Conservation (phyloP, 2,113 vertebrate species). For the Tragelaphus strepsiceros region DNA sequence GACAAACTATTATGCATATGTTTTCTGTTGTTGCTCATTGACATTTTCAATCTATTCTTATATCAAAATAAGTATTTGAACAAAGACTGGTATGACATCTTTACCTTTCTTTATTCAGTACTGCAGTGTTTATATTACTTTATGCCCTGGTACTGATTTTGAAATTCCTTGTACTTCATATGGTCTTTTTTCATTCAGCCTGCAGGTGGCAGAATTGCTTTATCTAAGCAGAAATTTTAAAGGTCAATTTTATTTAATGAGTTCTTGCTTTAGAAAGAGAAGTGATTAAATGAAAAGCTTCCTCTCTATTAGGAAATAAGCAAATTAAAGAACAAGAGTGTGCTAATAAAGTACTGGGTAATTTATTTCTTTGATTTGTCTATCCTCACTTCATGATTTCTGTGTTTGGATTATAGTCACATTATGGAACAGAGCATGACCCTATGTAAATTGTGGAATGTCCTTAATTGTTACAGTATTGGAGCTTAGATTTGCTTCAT, state of each 20-base stretch:
- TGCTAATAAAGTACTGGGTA: not conserved
- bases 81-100: not conserved
- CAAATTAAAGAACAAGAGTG: not conserved
- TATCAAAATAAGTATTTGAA: not conserved
- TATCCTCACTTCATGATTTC: not conserved
- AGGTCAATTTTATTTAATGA: not conserved
- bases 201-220: slow-evolving; percentile 66
- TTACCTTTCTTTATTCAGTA: not conserved
- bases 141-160: not conserved
- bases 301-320: slow-evolving; percentile 24
- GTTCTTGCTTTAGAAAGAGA: not conserved
- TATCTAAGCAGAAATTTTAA: slow-evolving; percentile 3
- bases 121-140: not conserved
- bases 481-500: slow-evolving; percentile 8
- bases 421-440: not conserved
- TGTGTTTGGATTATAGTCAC: not conserved
- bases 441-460: not conserved
- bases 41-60: not conserved
- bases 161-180: not conserved
- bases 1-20: not conserved
- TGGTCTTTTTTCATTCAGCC: slow-evolving; percentile 4
- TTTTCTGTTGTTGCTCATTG: not conserved
- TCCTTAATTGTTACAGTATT: not conserved
- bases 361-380: slow-evolving; percentile 34
- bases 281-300: not conserved